These are phyloP conservation scores for Vipera latastei DNA, from an alignment of 2,797 vertebrate species.

Conservation along the genomic window DNA sequence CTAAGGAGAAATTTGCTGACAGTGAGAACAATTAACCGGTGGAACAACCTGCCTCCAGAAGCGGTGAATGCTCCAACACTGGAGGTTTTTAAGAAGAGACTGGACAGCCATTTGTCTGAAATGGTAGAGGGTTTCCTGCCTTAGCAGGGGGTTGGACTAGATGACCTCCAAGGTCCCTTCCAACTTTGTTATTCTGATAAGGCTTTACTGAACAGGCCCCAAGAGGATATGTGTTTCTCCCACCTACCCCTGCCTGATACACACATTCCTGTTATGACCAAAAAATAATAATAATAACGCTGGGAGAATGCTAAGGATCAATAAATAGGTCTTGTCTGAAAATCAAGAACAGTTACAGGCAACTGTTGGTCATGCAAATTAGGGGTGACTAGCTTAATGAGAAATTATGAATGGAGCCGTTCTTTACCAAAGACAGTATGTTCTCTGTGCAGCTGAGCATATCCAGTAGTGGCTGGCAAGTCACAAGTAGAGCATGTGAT, in stretches of 20 bases:
- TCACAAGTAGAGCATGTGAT: conserved; percentile 67
- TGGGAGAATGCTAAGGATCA: neutral
- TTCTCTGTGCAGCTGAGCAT: conserved; percentile 49
- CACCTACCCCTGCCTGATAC: no score
- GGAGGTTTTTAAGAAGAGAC: neutral
- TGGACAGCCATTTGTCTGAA: neutral
- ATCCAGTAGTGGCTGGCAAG: conserved; percentile 30
- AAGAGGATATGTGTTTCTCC: neutral
- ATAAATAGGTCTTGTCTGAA: neutral
- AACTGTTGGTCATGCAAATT: conserved; percentile 32
- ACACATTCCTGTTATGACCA: neutral
- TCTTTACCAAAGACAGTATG: conserved; percentile 58
- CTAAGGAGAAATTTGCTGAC: neutral
- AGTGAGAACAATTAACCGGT: neutral
- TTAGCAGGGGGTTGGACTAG: no score
- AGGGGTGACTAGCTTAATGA: conserved; percentile 55
- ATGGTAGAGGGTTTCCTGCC: no score
- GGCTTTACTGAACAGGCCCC: neutral
- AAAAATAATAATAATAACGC: neutral
- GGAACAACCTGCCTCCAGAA: neutral
- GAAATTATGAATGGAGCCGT: conserved; percentile 57
- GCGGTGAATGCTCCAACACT: no score
- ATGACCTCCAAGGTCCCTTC: neutral
- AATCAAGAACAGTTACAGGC: neutral
- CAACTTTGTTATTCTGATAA: conserved; percentile 1